Evolutionary conservation across 1,140 invertebrate genomes (phyloP).

Genomic region (Drosophila eugracilis): DNA sequence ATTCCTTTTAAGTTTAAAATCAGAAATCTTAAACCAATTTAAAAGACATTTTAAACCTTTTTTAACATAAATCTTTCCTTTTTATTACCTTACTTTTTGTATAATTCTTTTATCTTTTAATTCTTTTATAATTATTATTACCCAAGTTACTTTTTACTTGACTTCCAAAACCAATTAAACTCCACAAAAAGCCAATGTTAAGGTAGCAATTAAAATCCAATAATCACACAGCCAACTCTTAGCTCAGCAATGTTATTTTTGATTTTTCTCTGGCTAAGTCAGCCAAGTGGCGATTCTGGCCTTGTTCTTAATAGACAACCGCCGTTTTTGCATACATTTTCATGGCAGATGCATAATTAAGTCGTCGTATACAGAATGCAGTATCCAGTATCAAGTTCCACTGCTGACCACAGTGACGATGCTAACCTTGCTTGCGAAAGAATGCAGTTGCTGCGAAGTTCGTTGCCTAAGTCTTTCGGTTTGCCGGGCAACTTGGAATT

Average conservation of each 20-base stretch:
- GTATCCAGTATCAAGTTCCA: constrained; percentile 62
- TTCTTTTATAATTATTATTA: too few species aligned
- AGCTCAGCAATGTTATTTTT: constrained; percentile 9
- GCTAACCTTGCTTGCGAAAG: constrained; percentile 59
- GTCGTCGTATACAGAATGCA: constrained; percentile 32
- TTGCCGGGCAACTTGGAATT: constrained; percentile 38
- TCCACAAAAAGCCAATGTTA: constrained; percentile 5
- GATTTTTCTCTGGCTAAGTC: constrained; percentile 16
- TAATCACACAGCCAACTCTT: constrained; percentile 15
- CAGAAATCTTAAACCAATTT: too few species aligned
- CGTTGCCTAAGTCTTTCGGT: constrained; percentile 76
- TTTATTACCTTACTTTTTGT: too few species aligned
- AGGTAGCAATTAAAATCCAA: constrained; percentile 23
- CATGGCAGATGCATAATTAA: constrained; percentile 62
- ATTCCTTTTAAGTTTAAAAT: too few species aligned
- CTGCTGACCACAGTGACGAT: constrained; percentile 62
- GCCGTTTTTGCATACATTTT: constrained; percentile 62
- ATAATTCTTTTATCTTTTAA: too few species aligned
- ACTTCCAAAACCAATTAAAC: background rate
- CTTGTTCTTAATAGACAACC: constrained; percentile 75
- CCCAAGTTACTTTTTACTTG: background rate
- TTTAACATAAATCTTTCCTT: too few species aligned
- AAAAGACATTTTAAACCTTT: too few species aligned
- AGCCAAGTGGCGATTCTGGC: constrained; percentile 52
- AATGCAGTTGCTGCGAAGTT: constrained; percentile 69